These are phyloP conservation scores for Antennarius striatus DNA, from an alignment of 2,113 vertebrate genomes.

Conservation along the genomic window DNA sequence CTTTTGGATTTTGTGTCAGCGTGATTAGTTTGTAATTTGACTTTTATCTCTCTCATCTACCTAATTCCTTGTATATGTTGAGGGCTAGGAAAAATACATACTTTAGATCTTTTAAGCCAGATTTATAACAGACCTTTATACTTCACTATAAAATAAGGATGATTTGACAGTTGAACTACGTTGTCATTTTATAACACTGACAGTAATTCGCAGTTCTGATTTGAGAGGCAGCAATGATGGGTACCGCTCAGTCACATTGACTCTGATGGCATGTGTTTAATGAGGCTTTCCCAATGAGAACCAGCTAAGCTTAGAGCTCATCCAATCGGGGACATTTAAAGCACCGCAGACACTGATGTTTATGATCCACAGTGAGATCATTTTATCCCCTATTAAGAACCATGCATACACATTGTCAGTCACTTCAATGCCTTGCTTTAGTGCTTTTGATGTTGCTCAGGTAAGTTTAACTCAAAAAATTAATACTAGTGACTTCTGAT, in stretches of 20 bases:
- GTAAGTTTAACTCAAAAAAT: too few relatives aligned
- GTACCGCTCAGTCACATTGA: constrained; percentile 32
- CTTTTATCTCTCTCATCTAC: too few relatives aligned
- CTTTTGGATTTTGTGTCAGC: too few relatives aligned
- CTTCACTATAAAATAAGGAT: too few relatives aligned
- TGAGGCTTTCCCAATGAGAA: constrained; percentile 43
- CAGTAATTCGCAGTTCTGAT: constrained; percentile 36
- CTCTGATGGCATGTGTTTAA: constrained; percentile 51
- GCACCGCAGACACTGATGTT: constrained; percentile 21
- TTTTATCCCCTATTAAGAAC: neutral
- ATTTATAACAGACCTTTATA: too few relatives aligned
- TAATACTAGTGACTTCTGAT: too few relatives aligned
- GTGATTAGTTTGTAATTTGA: too few relatives aligned
- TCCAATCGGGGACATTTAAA: constrained; percentile 31
- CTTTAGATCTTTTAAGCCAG: too few relatives aligned
- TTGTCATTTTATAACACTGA: constrained; percentile 31
- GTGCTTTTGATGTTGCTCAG: too few relatives aligned
- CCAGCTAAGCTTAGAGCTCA: constrained; percentile 28
- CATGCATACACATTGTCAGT: neutral
- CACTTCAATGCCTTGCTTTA: neutral
- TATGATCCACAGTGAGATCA: neutral
- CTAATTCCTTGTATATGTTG: too few relatives aligned
- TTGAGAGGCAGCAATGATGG: constrained; percentile 35
- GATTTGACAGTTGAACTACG: too few relatives aligned
- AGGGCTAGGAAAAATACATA: too few relatives aligned